phyloP scores from a whole-genome alignment of 2,888 invertebrate genomes.

The Drosophila kuntzei region DNA sequence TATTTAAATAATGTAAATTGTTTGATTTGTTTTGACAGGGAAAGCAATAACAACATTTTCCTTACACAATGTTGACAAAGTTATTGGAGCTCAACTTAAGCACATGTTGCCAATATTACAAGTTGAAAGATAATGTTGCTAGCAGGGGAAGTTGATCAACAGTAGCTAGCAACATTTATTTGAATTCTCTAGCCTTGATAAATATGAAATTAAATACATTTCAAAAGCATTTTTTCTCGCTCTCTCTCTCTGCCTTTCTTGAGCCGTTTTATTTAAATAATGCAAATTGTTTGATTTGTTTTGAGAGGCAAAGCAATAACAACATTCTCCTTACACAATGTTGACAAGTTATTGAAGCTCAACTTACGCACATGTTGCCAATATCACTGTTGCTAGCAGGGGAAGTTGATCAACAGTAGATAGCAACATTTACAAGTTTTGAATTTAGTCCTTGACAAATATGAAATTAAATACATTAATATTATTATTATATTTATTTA shows the following conservation, averaged over 20 bases:
- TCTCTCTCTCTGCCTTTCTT: background rate
- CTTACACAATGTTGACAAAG: slow-evolving; percentile 5
- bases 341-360: background rate
- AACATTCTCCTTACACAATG: background rate
- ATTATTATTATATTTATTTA: no score
- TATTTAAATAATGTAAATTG: slow-evolving; percentile 44
- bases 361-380: background rate
- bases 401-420: background rate
- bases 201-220: background rate
- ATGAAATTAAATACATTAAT: no score
- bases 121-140: slow-evolving; percentile 7
- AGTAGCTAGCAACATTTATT: background rate
- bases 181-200: background rate
- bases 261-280: slow-evolving; percentile 37
- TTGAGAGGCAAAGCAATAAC: no score
- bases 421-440: background rate
- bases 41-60: no score
- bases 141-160: background rate
- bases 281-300: slow-evolving; percentile 24
- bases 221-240: background rate
- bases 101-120: background rate
- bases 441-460: background rate
- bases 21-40: background rate
- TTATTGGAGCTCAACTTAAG: background rate
- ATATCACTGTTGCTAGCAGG: slow-evolving; percentile 3